Evolutionary conservation across 1,140 invertebrate genomes (phyloP), one percentile per base, ranked within the genome.

Genomic region (Antheraea pernyi): DNA sequence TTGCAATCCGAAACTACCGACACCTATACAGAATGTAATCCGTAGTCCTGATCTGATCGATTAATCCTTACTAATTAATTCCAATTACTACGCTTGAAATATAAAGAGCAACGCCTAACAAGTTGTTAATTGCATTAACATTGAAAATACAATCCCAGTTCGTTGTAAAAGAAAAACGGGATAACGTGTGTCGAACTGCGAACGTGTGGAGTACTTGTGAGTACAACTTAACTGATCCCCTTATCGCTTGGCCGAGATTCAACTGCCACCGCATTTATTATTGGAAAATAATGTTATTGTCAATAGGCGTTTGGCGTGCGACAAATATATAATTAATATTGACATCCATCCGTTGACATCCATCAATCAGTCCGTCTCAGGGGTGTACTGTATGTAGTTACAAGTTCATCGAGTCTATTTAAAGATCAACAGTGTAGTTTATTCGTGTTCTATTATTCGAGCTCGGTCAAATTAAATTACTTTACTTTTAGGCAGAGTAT

Each of bases 181-280:
- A 53, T 53, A 53, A 74, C 76, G 70, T 70, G 64, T 65, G 64
- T 64, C 16, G 65, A 36, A 59, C 46, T 36, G 66, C 68, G 64
- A 30, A 64, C 46, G 46, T 53, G 46, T 16, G 46, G 16, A 53
- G 46, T 53, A 61, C 59, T 61, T 22, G 10, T 61, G 30, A 61
- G 19, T 36, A 63, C 10, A 63, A 63, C 19, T 63, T 63, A 75
- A 58, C 67, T 46, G 53, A 67, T 63, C 46, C 69, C 77, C 78
- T 82, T 86, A 86, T 83, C 78, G 70, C 63, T 81, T 86, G 82
- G 80, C 85, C 74, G 65, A 65, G 69, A 74, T 83, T 83, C 80
- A 67, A 74, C 0, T 18, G 37, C 19, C 72, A 65, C 83, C 69
- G 66, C 71, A n/a, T 48, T 74, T 77, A 72, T 77, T 80, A 86